These are phyloP conservation scores for Leptodactylus fallax DNA, from an alignment of 2,797 vertebrate species.

Conservation along the genomic window DNA sequence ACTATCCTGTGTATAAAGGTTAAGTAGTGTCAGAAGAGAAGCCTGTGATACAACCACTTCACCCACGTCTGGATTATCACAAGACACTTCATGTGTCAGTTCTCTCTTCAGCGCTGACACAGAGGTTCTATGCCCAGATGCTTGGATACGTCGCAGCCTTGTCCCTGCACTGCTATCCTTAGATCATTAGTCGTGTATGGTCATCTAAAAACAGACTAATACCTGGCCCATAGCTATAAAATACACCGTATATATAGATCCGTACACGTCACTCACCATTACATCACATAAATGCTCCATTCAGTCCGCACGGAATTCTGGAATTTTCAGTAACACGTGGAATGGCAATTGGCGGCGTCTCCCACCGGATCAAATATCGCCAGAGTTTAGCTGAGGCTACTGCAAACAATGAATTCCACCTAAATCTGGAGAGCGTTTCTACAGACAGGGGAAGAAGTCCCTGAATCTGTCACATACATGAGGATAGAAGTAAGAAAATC, in stretches of 20 bases:
- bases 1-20: too few species aligned
- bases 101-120: background rate
- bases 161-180: background rate
- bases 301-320: background rate
- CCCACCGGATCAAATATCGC: constrained; percentile 34
- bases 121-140: background rate
- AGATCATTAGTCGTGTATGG: background rate
- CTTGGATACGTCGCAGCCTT: background rate
- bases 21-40: background rate
- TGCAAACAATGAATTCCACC: constrained; percentile 4
- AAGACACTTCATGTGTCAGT: background rate
- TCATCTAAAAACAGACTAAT: background rate
- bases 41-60: background rate
- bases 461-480: too few species aligned
- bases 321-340: constrained; percentile 20
- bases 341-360: constrained; percentile 15
- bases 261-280: background rate
- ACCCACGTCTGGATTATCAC: background rate
- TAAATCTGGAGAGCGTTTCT: constrained; percentile 8
- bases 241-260: background rate
- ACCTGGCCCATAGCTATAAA: background rate
- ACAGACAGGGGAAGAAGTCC: background rate
- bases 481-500: too few species aligned
- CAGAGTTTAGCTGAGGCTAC: constrained; percentile 9
- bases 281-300: background rate